A percentile compares a stretch with the other conserved stretches of the same genome.
phyloP scores from a whole-genome alignment of 2,888 invertebrate genomes.

The Cantharis lateralis region DNA sequence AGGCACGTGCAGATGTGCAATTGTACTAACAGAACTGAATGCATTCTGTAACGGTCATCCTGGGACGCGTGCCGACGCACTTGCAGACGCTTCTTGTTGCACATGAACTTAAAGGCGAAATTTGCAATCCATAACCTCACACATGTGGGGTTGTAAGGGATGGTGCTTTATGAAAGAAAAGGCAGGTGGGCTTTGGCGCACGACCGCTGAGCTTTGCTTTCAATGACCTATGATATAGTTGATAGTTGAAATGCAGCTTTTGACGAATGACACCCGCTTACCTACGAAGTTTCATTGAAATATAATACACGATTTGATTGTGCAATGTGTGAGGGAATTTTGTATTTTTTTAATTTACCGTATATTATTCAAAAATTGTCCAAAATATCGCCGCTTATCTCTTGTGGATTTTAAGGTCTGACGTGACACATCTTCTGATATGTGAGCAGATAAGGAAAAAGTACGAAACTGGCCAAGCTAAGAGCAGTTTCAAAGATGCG shows the following conservation, averaged over 20 bases:
- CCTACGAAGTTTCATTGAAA: constrained; percentile 27
- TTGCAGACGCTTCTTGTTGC: constrained; percentile 26
- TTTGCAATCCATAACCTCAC: constrained; percentile 34
- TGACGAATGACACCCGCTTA: constrained; percentile 35
- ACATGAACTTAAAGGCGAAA: constrained; percentile 31
- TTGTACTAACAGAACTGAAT: constrained; percentile 43
- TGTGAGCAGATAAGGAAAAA: constrained; percentile 13
- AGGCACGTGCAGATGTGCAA: constrained; percentile 52
- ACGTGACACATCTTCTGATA: constrained; percentile 14
- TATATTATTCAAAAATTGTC: not conserved
- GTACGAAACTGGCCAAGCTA: constrained; percentile 17
- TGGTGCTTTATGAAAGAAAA: constrained; percentile 38
- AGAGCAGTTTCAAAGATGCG: not conserved
- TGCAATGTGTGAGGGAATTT: constrained; percentile 15
- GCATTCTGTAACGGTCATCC: constrained; percentile 51
- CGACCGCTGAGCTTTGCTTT: constrained; percentile 38
- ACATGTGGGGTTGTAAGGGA: constrained; percentile 42
- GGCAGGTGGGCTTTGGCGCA: constrained; percentile 47
- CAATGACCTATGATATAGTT: constrained; percentile 32
- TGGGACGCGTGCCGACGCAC: constrained; percentile 49
- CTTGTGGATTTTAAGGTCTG: constrained; percentile 22
- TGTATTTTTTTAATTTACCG: not conserved
- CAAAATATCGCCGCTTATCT: constrained; percentile 11
- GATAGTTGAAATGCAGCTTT: constrained; percentile 34
- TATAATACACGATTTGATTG: constrained; percentile 25